phyloP scores from a whole-genome alignment of 2,888 invertebrate species.

The Xestia xanthographa region DNA sequence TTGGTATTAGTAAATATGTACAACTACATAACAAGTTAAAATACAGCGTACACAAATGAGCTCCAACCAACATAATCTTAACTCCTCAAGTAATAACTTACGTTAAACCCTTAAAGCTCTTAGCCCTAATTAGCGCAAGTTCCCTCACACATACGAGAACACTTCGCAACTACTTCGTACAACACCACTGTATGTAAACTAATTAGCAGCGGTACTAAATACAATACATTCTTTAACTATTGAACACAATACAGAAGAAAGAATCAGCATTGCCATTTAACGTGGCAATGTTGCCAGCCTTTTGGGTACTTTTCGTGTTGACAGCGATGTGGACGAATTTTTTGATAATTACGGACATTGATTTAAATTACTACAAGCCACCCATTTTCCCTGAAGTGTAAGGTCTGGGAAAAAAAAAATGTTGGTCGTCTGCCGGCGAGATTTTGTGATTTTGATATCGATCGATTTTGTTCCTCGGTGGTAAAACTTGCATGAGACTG shows the following conservation, averaged over 20 bases:
- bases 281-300: background rate
- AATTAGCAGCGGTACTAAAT: constrained; percentile 29
- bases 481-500: too few relatives aligned
- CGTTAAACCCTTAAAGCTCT: constrained; percentile 21
- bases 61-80: constrained; percentile 25
- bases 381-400: too few relatives aligned
- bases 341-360: background rate
- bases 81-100: constrained; percentile 38
- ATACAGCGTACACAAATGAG: constrained; percentile 23
- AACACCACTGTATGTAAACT: constrained; percentile 6
- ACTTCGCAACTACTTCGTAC: constrained; percentile 29
- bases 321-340: background rate
- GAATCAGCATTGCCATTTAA: background rate
- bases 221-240: constrained; percentile 25
- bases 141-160: constrained; percentile 16
- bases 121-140: constrained; percentile 42
- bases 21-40: constrained; percentile 1
- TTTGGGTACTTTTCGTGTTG: background rate
- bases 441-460: too few relatives aligned
- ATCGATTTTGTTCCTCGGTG: too few relatives aligned
- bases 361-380: too few relatives aligned
- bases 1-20: background rate
- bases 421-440: too few relatives aligned
- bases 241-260: constrained; percentile 4
- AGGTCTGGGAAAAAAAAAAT: too few relatives aligned